A percentile compares a stretch with the other conserved stretches of the same genome.
These are phyloP conservation scores for Melanostoma scalare DNA, from an alignment of 2,888 invertebrate species.

Conservation along the genomic window DNA sequence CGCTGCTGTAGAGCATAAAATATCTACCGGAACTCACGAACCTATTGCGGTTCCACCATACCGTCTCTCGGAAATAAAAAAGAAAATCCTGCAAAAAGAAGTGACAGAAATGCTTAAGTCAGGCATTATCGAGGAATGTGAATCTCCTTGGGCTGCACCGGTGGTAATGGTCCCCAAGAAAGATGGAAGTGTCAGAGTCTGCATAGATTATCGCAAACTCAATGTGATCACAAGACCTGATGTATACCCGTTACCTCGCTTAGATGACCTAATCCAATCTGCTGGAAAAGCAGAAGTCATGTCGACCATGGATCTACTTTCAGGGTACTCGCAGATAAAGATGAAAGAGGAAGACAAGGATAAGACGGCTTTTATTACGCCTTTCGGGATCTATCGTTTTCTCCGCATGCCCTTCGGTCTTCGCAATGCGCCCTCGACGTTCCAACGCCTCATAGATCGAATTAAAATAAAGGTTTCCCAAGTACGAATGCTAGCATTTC, in stretches of 20 bases:
- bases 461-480: too few species aligned
- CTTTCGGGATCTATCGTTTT: conserved; percentile 77
- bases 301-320: conserved; percentile 78
- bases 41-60: too few species aligned
- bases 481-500: too few species aligned
- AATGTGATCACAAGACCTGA: conserved; percentile 76
- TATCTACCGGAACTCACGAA: too few species aligned
- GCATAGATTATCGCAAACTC: conserved; percentile 76
- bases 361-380: conserved; percentile 78
- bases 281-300: too few species aligned
- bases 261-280: conserved; percentile 79
- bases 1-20: too few species aligned
- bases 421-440: conserved; percentile 77
- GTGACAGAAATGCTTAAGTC: conserved; percentile 37
- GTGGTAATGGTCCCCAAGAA: conserved; percentile 73
- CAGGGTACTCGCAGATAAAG: conserved; percentile 81
- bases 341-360: too few species aligned
- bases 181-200: too few species aligned
- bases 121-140: conserved; percentile 69
- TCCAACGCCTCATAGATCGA: too few species aligned
- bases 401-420: conserved; percentile 78
- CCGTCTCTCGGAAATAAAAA: too few species aligned
- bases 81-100: too few species aligned
- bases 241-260: conserved; percentile 79
- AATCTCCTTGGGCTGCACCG: conserved; percentile 66